These are phyloP conservation scores for Rhynchopsitta pachyrhyncha DNA, from an alignment of 2,113 vertebrate species.

Conservation along the genomic window DNA sequence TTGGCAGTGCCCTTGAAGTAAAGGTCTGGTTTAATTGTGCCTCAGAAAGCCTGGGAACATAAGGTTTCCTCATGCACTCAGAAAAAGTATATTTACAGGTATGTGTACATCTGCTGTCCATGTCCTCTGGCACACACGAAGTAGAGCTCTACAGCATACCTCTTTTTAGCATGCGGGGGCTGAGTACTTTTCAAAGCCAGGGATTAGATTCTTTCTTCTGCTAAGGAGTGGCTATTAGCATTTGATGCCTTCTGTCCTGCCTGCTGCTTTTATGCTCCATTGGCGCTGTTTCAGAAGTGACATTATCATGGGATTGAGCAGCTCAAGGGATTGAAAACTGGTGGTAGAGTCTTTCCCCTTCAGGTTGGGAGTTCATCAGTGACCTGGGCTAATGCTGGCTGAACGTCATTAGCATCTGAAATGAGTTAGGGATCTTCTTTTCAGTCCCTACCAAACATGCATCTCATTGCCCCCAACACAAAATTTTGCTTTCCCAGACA, in stretches of 20 bases:
- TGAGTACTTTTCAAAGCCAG: constrained; percentile 46
- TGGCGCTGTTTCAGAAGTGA: constrained; percentile 53
- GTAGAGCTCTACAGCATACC: not conserved
- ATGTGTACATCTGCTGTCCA: constrained; percentile 7
- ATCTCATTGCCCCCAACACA: not conserved
- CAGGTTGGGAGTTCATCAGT: constrained; percentile 32
- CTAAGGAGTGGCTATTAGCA: constrained; percentile 54
- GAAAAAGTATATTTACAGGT: not conserved
- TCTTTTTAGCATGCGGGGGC: constrained; percentile 10
- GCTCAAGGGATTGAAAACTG: constrained; percentile 18
- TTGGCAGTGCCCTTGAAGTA: constrained; percentile 38
- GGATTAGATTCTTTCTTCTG: constrained; percentile 48
- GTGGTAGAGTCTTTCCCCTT: not conserved
- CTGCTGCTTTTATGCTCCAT: constrained; percentile 61
- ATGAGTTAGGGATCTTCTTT: not conserved
- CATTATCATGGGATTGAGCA: constrained; percentile 53
- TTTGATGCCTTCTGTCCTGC: constrained; percentile 60
- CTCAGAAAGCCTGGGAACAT: constrained; percentile 10
- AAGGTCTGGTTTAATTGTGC: constrained; percentile 14
- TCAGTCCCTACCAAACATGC: not conserved
- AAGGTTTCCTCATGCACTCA: constrained; percentile 2
- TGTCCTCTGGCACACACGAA: not conserved
- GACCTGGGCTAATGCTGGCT: constrained; percentile 5
- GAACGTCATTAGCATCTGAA: constrained; percentile 39
- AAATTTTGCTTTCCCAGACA: not conserved